Conservation (phyloP, 2,113 vertebrate genomes). For the Gallinago jamesoni region DNA sequence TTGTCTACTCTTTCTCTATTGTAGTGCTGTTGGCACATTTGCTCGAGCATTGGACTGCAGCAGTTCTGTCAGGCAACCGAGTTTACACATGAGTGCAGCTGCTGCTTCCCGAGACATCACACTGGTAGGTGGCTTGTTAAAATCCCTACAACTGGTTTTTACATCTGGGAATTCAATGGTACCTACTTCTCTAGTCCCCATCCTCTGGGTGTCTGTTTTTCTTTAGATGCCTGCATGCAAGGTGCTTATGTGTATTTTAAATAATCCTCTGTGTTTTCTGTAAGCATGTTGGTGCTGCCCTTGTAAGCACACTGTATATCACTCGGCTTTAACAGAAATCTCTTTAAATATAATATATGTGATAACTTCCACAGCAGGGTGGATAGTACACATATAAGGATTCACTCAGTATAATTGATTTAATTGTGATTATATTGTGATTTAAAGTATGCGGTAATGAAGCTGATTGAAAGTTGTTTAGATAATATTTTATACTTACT, state of each 20-base stretch:
- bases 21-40: constrained; percentile 93
- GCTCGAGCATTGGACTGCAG: constrained; percentile 95
- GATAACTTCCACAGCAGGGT: background rate
- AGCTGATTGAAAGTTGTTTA: background rate
- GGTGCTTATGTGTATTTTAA: background rate
- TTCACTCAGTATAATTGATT: background rate
- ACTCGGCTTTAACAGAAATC: background rate
- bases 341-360: background rate
- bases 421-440: background rate
- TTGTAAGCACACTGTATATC: background rate
- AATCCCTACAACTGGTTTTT: background rate
- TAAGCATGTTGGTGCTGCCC: background rate
- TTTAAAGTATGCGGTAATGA: background rate
- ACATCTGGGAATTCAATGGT: background rate
- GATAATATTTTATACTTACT: background rate
- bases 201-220: background rate
- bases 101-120: constrained; percentile 97
- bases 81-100: constrained; percentile 97
- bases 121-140: constrained; percentile 80
- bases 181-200: background rate
- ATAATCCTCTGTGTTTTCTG: background rate
- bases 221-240: background rate
- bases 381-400: background rate
- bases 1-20: background rate
- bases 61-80: constrained; percentile 95